phyloP scores from a whole-genome alignment of 1,140 invertebrate species.

The Pogonomyrmex californicus region DNA sequence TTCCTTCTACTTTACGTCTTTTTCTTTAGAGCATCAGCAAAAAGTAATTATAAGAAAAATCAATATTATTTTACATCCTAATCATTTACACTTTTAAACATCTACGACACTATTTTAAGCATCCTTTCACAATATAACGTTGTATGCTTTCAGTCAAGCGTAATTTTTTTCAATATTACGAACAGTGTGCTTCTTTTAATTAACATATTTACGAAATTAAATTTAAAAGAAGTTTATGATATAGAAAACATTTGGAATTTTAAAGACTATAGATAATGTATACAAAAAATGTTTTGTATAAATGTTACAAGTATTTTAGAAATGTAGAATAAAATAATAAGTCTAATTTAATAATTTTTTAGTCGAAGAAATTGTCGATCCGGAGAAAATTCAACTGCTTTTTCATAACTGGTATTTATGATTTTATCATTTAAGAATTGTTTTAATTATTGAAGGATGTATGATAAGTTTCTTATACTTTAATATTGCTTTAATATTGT shows the following conservation, averaged over 20 bases:
- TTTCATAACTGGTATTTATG: too few relatives aligned
- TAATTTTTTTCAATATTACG: not conserved
- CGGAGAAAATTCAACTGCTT: too few relatives aligned
- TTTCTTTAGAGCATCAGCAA: not conserved
- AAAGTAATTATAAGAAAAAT: not conserved
- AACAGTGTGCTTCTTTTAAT: not conserved
- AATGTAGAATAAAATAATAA: not conserved
- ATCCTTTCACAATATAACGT: not conserved
- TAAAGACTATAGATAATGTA: not conserved
- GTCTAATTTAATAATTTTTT: not conserved
- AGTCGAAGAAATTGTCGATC: not conserved
- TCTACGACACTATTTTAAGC: not conserved
- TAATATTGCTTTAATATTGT: too few relatives aligned
- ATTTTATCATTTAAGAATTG: not conserved
- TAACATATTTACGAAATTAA: not conserved
- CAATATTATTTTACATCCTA: not conserved
- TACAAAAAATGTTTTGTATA: not conserved
- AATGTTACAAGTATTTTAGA: not conserved
- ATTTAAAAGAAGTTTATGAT: not conserved
- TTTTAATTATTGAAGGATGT: too few relatives aligned
- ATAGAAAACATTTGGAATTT: not conserved
- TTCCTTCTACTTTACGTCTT: not conserved
- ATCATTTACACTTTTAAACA: not conserved
- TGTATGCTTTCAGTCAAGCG: not conserved
- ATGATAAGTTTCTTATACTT: too few relatives aligned